Evolutionary conservation across 2,888 invertebrate genomes (phyloP), one percentile per base, ranked within the genome.

Genomic region (Mythimna pallens): DNA sequence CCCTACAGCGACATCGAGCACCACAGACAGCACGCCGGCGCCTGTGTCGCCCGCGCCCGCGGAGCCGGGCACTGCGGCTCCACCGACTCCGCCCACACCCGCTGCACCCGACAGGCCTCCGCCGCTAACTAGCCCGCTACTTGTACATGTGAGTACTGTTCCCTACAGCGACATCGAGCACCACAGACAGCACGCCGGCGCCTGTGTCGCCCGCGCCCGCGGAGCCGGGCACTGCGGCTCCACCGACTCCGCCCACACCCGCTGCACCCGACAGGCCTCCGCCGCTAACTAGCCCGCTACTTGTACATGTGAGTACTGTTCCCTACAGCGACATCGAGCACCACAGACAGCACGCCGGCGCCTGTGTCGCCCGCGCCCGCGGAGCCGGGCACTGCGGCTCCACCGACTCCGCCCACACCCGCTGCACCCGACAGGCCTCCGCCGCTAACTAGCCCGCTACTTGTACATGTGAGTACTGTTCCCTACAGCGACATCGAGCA

Each of bases 21-120:
- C 70, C 0, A 40, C 76, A 0, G 80, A 76, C 10, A 64, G 80
- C n/a, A 52, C 85, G 30, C 66, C 86, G 2, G 70, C 84, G 22
- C 72, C 84, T 0, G 34, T 78, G 36, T 75, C 76, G 43, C 52
- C 59, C 3, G 25, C 50, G 1, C 54, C 34, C 7, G 3, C 34
- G 6, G 59, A 59, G 14, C 2, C 43, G 10, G 40, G 25, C 14
- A 3, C 62, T 1, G 9, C 50, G 10, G 50, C 68, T 8, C 25
- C 75, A 4, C 62, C 78, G 5, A 20, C 54, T 2, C n/a, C 25
- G 47, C 0, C 55, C 36, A 3, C 73, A n/a, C 58, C 61, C 36
- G n/a, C 74, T 30, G 6, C 74, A 6, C 52, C 63, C 14, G 68
- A 75, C 70, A n/a, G 57, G 22, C 63, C 76, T 1, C 66, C 76